Conservation (phyloP, 2,797 vertebrate species). For the Benthosema pterotum region DNA sequence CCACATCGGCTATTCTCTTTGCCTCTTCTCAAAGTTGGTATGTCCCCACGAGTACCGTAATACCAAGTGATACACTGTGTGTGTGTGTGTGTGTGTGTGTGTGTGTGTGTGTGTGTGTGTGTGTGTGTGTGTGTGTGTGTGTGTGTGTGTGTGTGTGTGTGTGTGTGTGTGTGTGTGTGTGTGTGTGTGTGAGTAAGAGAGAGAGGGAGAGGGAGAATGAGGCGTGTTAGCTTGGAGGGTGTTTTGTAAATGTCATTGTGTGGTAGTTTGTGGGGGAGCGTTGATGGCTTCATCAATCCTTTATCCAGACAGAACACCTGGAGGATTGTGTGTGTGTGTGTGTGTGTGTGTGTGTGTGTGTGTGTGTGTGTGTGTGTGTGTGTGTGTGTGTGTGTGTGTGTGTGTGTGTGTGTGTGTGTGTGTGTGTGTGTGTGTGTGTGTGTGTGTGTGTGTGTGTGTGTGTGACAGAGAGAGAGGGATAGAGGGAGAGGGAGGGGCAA, state of each 20-base stretch:
- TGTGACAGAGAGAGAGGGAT: conserved; percentile 21
- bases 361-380: conserved; percentile 70
- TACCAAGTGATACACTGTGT: too few relatives aligned
- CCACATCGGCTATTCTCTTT: too few relatives aligned
- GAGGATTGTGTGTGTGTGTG: conserved; percentile 81
- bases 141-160: too few relatives aligned
- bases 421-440: conserved; percentile 84
- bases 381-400: conserved; percentile 55
- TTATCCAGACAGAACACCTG: conserved; percentile 86
- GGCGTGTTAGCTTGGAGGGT: conserved; percentile 78
- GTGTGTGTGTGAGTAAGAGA: not conserved
- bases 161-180: not conserved
- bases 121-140: too few relatives aligned
- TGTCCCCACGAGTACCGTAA: too few relatives aligned
- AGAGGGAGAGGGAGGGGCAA: conserved; percentile 16
- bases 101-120: too few relatives aligned
- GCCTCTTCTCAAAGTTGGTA: too few relatives aligned
- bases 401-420: conserved; percentile 85
- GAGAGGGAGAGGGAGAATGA: conserved; percentile 69
- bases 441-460: conserved; percentile 80
- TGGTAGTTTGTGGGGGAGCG: conserved; percentile 74
- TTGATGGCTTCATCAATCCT: conserved; percentile 86
- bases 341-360: conserved; percentile 69
- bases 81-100: too few relatives aligned
- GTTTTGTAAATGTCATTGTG: conserved; percentile 85